Conservation (phyloP, 2,797 vertebrate species). For the Falco biarmicus region DNA sequence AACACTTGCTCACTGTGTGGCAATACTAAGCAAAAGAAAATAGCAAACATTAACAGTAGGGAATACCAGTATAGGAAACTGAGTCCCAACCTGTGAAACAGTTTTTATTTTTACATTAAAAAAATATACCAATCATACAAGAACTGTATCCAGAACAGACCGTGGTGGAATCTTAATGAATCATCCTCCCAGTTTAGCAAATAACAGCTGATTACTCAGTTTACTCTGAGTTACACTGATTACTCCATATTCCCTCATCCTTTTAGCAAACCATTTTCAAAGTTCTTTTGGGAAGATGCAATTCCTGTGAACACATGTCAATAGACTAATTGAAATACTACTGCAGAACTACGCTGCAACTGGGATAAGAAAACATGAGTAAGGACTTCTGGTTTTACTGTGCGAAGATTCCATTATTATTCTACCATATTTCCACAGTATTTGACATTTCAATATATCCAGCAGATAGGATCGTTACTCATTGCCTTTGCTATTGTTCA, state of each 20-base stretch:
- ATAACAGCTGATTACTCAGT: neutral
- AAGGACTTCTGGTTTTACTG: neutral
- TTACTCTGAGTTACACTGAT: neutral
- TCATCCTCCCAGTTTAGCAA: neutral
- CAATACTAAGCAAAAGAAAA: neutral
- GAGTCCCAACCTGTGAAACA: neutral
- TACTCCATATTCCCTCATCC: neutral
- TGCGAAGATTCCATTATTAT: neutral
- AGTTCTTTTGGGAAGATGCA: neutral
- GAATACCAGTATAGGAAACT: neutral
- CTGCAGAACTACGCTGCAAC: neutral
- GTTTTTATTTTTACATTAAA: neutral
- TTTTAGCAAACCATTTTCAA: neutral
- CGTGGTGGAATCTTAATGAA: neutral
- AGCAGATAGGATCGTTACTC: neutral
- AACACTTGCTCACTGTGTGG: neutral
- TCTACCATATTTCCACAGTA: neutral
- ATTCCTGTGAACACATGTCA: neutral
- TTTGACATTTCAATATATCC: neutral
- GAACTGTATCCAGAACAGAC: neutral
- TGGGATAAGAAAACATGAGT: neutral
- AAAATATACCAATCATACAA: neutral
- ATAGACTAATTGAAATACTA: neutral
- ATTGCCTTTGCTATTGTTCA: neutral
- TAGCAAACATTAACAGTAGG: neutral